A percentile compares a stretch with the other conserved stretches of the same genome.
Conservation (phyloP, 2,888 invertebrate genomes). For the Tetheella fluctuosa region DNA sequence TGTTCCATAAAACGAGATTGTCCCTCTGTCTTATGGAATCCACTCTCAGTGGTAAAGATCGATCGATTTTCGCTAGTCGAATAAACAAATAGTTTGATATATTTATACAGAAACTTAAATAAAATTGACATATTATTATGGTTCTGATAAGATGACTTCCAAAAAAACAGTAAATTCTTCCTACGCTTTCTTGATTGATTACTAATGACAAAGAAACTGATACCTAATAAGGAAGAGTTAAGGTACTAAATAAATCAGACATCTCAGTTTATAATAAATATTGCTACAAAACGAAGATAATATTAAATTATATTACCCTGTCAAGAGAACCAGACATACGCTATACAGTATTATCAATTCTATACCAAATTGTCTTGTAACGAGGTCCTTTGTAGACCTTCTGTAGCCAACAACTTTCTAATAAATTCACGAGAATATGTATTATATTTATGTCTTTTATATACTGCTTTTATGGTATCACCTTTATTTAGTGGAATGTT, state of each 20-base stretch:
- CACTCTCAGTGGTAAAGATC: too few species aligned
- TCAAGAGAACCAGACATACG: background rate
- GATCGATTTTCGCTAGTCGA: too few species aligned
- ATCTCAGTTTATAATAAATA: background rate
- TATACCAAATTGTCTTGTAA: background rate
- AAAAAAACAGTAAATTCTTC: too few species aligned
- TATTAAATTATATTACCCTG: background rate
- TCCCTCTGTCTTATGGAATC: too few species aligned
- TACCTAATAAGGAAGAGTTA: background rate
- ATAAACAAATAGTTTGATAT: too few species aligned
- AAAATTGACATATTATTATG: too few species aligned
- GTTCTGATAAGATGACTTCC: too few species aligned
- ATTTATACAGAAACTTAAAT: too few species aligned
- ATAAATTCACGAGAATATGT: background rate
- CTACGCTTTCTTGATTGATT: background rate
- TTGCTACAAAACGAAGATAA: background rate
- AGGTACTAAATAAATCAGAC: background rate
- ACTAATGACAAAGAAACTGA: background rate
- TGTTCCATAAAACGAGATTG: too few species aligned
- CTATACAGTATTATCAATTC: background rate
- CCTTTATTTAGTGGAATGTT: too few species aligned
- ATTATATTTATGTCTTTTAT: background rate
- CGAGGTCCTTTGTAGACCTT: background rate
- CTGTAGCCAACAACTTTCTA: background rate
- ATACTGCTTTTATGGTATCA: background rate